Base-by-base conservation (phyloP, 1,140 invertebrate genomes). In the Lucilia cuprina region DNA sequence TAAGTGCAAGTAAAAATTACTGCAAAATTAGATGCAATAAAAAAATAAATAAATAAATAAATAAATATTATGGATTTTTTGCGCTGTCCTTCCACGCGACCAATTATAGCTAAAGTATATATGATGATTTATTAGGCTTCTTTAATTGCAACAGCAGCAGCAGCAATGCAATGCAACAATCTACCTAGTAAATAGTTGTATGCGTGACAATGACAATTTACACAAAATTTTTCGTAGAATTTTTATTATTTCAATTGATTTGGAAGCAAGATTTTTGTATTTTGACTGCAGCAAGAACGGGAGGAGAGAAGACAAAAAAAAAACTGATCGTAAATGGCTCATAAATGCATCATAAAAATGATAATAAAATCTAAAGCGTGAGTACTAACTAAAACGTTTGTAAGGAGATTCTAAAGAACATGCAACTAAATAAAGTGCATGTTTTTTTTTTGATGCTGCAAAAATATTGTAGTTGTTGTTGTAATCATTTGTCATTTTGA, bases 161-260 rank as follows among this genome's bases (percentile, higher is more conserved):
- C n/a, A n/a, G n/a, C n/a, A n/a, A n/a, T n/a, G n/a, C n/a, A 70
- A 10, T 21, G n/a, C n/a, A 19, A 55, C 4, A 55, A 55, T 55
- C 50, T 55, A 55, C 50, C 50, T 55, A 55, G 41, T 41, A 41
- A 41, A 10, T 41, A 41, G 1, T 41, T 8, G 41, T 12, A 49
- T 80, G 77, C 41, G 41, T 49, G 77, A 80, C 41, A 80, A 80
- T 80, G 41, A 80, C 47, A 80, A 49, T 80, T 80, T 80, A 21
- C 9, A 21, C 65, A 21, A 70, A 25, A 70, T 70, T 0, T 9
- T 70, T 70, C 65, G 8, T 49, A 49, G 77, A 80, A 80, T 49
- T 80, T 41, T 80, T 50, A 80, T 80, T 49, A 50, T 80, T 80
- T 80, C 77, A 80, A 80, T 80, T 80, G 77, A 80, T 80, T 80